Evolutionary conservation across 2,797 vertebrate genomes (phyloP).

Genomic region (Dermochelys coriacea): DNA sequence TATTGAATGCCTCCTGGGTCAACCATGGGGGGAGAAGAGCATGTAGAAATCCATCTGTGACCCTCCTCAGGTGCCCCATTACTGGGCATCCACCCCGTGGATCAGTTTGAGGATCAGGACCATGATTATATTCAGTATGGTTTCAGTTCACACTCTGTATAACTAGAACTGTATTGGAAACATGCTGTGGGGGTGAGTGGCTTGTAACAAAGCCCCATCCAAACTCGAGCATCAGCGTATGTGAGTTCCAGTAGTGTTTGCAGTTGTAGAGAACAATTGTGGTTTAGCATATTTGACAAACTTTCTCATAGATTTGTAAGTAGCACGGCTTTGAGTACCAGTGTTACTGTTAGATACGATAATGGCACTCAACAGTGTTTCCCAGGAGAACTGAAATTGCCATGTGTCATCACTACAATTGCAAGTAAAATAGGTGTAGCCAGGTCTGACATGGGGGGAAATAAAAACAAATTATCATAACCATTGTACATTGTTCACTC

Average conservation of each 20-base stretch:
- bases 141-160: background rate
- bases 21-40: background rate
- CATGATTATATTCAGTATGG: background rate
- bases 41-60: background rate
- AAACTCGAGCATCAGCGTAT: background rate
- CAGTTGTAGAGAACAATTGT: background rate
- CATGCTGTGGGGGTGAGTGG: background rate
- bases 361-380: background rate
- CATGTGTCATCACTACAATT: background rate
- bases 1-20: background rate
- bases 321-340: background rate
- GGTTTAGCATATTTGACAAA: background rate
- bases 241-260: background rate
- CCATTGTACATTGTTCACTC: background rate
- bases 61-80: background rate
- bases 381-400: background rate
- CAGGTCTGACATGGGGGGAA: background rate
- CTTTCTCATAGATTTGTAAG: background rate
- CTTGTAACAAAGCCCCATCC: background rate
- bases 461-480: background rate
- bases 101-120: background rate
- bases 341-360: background rate
- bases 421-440: background rate
- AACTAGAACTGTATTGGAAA: background rate
- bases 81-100: background rate